A percentile compares a stretch with the other conserved stretches of the same genome.
These are phyloP conservation scores for Callinectes sapidus DNA, from an alignment of 2,888 invertebrate genomes.

Conservation along the genomic window DNA sequence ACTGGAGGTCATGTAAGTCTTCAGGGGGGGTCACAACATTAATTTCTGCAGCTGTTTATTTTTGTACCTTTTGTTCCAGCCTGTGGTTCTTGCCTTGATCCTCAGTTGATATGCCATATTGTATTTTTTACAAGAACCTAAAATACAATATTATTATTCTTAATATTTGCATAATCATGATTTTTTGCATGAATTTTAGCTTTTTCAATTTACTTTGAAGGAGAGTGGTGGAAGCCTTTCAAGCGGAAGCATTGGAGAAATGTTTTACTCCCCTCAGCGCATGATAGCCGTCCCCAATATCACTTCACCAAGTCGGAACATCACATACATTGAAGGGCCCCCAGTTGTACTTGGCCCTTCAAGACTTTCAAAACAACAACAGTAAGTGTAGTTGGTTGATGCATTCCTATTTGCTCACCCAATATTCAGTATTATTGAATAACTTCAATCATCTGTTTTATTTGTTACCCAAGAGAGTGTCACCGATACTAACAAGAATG, in stretches of 20 bases:
- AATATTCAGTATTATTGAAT: too few species aligned
- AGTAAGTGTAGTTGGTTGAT: neutral
- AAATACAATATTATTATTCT: neutral
- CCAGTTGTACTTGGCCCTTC: constrained; percentile 54
- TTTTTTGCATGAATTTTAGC: neutral
- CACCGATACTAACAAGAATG: too few species aligned
- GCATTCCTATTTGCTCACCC: neutral
- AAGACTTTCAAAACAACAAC: constrained; percentile 47
- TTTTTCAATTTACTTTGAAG: constrained; percentile 37
- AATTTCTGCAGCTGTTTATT: neutral
- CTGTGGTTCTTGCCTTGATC: neutral
- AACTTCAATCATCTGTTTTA: too few species aligned
- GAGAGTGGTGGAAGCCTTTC: constrained; percentile 55
- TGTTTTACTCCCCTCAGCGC: constrained; percentile 50
- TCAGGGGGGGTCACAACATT: neutral
- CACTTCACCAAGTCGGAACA: constrained; percentile 53
- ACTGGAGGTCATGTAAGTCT: constrained; percentile 49
- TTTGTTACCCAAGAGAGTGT: too few species aligned
- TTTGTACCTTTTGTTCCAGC: neutral
- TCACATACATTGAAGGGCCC: constrained; percentile 38
- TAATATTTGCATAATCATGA: neutral
- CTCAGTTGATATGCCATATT: neutral
- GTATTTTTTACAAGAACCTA: neutral
- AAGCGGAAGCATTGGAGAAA: constrained; percentile 45
- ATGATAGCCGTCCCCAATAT: constrained; percentile 49